Conservation (phyloP, 1,140 invertebrate genomes). For the Magallana ariakensis region DNA sequence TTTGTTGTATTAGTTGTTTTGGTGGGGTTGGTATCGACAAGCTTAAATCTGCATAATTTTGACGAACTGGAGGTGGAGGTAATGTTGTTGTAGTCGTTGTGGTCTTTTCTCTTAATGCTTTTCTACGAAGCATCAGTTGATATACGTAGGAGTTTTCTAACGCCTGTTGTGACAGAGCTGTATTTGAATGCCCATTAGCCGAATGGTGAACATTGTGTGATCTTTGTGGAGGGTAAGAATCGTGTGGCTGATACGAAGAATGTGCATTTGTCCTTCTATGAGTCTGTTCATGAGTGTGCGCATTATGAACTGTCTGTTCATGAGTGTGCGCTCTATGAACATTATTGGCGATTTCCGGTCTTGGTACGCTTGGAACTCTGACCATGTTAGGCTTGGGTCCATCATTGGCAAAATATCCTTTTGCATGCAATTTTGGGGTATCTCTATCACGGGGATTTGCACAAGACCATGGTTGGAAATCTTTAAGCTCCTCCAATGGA, state of each 20-base stretch:
- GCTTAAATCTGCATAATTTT: neutral
- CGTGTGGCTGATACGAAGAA: neutral
- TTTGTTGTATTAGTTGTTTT: neutral
- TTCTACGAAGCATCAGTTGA: constrained; percentile 2
- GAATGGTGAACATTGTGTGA: neutral
- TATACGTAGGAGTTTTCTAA: neutral
- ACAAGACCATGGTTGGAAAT: constrained; percentile 67
- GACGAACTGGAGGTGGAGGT: neutral
- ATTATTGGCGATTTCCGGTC: neutral
- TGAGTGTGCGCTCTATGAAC: too few species aligned
- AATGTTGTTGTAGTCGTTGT: neutral
- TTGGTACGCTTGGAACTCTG: neutral
- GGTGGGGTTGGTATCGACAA: neutral
- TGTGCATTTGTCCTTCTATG: neutral
- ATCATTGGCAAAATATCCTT: neutral
- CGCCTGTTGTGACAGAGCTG: neutral
- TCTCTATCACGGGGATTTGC: neutral
- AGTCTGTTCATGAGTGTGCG: neutral
- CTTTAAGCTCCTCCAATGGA: constrained; percentile 56
- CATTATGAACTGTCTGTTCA: neutral
- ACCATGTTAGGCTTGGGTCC: neutral
- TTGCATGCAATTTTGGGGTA: constrained; percentile 18
- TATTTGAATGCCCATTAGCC: neutral
- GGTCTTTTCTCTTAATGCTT: neutral
- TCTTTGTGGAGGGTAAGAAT: neutral